Percentiles rank a stretch among this genome's conserved stretches.
These are phyloP conservation scores for Hippocampus kuda DNA, from an alignment of 2,797 vertebrate genomes.

Conservation along the genomic window DNA sequence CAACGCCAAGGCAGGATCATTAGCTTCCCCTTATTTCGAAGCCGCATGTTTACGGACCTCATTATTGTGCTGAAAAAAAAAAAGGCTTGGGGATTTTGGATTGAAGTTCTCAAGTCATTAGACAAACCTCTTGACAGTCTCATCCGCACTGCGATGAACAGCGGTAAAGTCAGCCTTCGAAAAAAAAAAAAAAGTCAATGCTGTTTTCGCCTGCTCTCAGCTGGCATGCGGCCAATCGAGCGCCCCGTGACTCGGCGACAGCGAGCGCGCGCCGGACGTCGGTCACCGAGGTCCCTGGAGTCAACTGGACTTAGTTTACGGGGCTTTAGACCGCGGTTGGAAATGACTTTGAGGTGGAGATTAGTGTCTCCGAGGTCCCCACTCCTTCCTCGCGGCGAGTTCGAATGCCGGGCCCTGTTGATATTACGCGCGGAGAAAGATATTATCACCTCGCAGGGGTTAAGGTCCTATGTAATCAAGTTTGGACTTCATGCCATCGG, in stretches of 20 bases:
- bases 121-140: constrained; percentile 31
- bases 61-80: background rate
- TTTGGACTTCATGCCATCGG: background rate
- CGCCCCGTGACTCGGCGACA: constrained; percentile 52
- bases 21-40: no score
- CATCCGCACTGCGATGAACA: constrained; percentile 20
- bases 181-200: constrained; percentile 14
- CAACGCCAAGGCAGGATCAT: background rate
- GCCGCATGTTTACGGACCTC: background rate
- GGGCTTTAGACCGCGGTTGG: constrained; percentile 53
- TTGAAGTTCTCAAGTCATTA: constrained; percentile 8
- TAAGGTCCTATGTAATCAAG: background rate
- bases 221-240: background rate
- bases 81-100: background rate
- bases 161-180: constrained; percentile 23
- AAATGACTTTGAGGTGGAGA: constrained; percentile 53
- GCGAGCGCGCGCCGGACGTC: constrained; percentile 33
- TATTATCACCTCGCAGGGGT: constrained; percentile 24
- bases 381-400: constrained; percentile 38
- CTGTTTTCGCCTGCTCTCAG: constrained; percentile 35
- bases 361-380: constrained; percentile 49
- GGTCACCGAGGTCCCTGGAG: constrained; percentile 26
- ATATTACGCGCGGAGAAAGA: constrained; percentile 31
- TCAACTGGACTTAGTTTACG: constrained; percentile 31
- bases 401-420: constrained; percentile 38